Evolutionary conservation across 2,888 invertebrate genomes (phyloP).

Genomic region (Rotaria sp.): DNA sequence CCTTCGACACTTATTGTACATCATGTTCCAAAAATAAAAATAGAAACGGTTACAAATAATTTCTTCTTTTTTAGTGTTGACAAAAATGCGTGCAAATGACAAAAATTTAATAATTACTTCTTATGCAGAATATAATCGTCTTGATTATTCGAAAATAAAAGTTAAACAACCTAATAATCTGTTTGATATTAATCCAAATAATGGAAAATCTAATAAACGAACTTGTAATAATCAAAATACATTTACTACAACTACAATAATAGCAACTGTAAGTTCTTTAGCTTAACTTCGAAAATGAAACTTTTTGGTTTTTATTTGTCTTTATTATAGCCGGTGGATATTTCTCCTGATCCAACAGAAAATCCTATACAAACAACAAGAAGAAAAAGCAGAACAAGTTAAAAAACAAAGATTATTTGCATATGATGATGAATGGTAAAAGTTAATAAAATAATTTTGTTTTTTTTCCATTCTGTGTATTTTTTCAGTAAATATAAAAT

Average conservation of each 20-base stretch:
- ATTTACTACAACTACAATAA: not conserved
- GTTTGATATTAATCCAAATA: not conserved
- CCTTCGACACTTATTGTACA: not conserved
- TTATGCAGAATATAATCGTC: not conserved
- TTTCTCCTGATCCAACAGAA: not conserved
- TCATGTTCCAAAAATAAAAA: not conserved
- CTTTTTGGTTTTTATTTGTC: not conserved
- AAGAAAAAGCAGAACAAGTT: not conserved
- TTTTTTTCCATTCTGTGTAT: not conserved
- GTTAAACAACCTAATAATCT: not conserved
- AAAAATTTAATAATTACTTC: not conserved
- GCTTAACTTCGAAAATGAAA: not conserved
- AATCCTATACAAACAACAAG: not conserved
- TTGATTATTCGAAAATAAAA: not conserved
- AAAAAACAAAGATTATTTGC: not conserved
- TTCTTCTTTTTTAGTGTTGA: not conserved
- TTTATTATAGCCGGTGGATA: not conserved
- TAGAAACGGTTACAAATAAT: too few relatives aligned
- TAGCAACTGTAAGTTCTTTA: not conserved
- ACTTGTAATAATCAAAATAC: not conserved
- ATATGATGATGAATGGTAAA: slow-evolving; percentile 23
- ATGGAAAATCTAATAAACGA: not conserved
- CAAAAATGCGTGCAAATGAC: not conserved
- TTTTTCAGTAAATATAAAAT: not conserved
- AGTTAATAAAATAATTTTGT: not conserved